Conservation (phyloP, 2,113 vertebrate species). For the Strix uralensis region DNA sequence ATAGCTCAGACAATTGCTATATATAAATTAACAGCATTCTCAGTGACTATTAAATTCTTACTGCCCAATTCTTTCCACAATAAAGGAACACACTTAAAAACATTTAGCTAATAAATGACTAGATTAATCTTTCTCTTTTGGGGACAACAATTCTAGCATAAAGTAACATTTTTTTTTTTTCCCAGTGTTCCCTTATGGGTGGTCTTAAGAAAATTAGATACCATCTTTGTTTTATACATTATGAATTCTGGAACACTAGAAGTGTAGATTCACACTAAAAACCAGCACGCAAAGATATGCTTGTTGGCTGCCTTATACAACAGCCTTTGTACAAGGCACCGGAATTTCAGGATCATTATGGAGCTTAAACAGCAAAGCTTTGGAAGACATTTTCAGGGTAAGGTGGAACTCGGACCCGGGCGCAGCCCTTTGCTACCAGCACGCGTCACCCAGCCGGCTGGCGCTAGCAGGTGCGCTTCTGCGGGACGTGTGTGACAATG, state of each 20-base stretch:
- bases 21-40: neutral
- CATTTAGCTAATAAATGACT: neutral
- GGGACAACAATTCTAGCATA: neutral
- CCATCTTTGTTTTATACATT: neutral
- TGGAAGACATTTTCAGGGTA: fast-evolving
- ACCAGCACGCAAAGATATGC: neutral
- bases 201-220: neutral
- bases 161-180: neutral
- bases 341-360: neutral
- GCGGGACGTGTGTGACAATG: no score
- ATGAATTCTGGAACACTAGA: neutral
- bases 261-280: neutral
- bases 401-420: neutral
- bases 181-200: neutral
- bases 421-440: neutral
- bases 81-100: neutral
- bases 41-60: neutral
- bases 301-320: neutral
- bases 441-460: fast-evolving
- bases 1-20: neutral
- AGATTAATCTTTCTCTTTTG: neutral
- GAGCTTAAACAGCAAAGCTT: neutral
- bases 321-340: neutral
- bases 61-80: neutral
- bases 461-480: neutral